phyloP scores from a whole-genome alignment of 2,888 invertebrate genomes.

The Prionchulus punctatus region DNA sequence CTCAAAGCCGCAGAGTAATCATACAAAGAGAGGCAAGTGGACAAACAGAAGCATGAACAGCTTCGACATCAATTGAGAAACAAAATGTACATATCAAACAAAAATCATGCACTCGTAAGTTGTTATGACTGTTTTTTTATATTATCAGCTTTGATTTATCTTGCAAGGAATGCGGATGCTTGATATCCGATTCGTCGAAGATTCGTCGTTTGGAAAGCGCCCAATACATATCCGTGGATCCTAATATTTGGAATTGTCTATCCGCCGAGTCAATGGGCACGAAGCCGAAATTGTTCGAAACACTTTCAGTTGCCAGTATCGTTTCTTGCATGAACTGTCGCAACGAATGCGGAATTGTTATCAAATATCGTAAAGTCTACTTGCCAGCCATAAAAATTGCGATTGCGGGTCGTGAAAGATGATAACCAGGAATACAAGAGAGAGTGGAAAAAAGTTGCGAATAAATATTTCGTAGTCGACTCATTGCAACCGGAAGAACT shows the following conservation, averaged over 20 bases:
- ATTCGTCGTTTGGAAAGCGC: conserved; percentile 23
- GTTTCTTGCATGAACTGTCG: background rate
- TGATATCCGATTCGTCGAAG: conserved; percentile 22
- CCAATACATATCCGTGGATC: conserved; percentile 23
- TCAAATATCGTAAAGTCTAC: background rate
- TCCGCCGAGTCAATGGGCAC: conserved; percentile 4
- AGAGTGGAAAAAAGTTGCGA: too few relatives aligned
- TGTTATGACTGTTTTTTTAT: too few relatives aligned
- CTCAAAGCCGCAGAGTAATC: background rate
- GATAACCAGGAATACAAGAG: too few relatives aligned
- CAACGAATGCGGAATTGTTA: background rate
- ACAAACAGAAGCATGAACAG: background rate
- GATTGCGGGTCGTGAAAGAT: too few relatives aligned
- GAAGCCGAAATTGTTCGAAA: background rate
- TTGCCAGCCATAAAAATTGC: too few relatives aligned
- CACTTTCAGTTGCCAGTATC: background rate
- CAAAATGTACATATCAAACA: background rate
- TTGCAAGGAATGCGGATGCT: conserved; percentile 25
- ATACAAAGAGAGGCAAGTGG: background rate
- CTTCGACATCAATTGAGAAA: background rate
- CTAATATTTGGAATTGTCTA: conserved; percentile 14
- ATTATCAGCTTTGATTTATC: conserved; percentile 22
- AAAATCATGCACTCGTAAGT: background rate
- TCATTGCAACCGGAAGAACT: too few relatives aligned
- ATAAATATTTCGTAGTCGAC: too few relatives aligned